phyloP scores from a whole-genome alignment of 1,140 invertebrate species.

The Drosophila jambulina region DNA sequence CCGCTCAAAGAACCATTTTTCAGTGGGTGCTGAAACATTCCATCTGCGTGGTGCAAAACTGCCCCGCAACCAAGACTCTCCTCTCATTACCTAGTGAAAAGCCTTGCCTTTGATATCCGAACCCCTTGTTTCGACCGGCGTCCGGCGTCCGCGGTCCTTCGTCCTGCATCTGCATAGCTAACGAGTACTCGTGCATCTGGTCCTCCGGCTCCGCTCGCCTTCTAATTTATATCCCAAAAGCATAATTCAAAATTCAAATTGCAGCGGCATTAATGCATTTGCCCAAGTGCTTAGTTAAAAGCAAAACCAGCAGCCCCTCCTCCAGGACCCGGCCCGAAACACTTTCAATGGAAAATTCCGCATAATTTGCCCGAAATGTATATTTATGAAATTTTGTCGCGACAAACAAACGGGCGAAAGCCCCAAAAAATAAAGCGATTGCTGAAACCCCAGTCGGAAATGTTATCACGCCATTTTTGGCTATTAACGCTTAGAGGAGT shows the following conservation, averaged over 20 bases:
- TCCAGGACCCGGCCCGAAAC: slow-evolving; percentile 14
- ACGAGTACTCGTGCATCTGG: slow-evolving; percentile 46
- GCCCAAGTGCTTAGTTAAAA: slow-evolving; percentile 62
- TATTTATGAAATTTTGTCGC: slow-evolving; percentile 78
- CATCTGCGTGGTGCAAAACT: slow-evolving; percentile 12
- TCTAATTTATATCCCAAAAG: slow-evolving; percentile 70
- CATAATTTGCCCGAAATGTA: slow-evolving; percentile 73
- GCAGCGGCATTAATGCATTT: slow-evolving; percentile 69
- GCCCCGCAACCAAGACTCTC: slow-evolving; percentile 10
- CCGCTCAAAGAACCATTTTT: slow-evolving; percentile 17
- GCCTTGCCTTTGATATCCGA: slow-evolving; percentile 47
- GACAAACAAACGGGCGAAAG: slow-evolving; percentile 12
- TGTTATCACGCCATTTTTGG: slow-evolving; percentile 44
- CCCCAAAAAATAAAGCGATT: slow-evolving; percentile 17
- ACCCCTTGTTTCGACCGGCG: slow-evolving; percentile 20
- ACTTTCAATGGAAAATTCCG: slow-evolving; percentile 54
- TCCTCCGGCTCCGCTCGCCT: slow-evolving; percentile 8
- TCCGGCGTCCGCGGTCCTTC: background rate
- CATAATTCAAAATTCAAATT: slow-evolving; percentile 77
- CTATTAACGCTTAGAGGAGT: slow-evolving; percentile 43
- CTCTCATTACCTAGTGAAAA: slow-evolving; percentile 34
- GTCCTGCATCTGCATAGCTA: slow-evolving; percentile 37
- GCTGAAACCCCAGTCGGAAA: slow-evolving; percentile 7
- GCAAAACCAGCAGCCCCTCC: slow-evolving; percentile 34
- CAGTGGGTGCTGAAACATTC: slow-evolving; percentile 10